These are phyloP conservation scores for Ctenodactylus gundi DNA, from an alignment of 2,113 vertebrate species.

Conservation along the genomic window DNA sequence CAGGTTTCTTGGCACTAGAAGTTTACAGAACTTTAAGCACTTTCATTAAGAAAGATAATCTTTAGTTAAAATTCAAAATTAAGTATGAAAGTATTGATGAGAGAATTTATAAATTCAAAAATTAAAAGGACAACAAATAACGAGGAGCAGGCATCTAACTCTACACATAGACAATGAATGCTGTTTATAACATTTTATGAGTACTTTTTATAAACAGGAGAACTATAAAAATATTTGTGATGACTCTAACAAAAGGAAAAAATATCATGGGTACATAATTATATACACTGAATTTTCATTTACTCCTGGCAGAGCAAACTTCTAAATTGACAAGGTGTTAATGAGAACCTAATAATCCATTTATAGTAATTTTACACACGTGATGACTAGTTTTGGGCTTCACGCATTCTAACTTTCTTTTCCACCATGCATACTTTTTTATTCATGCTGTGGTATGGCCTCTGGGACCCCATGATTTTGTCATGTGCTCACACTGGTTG, in stretches of 20 bases:
- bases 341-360: neutral
- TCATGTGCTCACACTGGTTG: neutral
- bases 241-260: neutral
- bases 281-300: neutral
- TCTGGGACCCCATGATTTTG: neutral
- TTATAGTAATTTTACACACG: neutral
- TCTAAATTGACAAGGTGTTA: slow-evolving; percentile 2
- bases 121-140: no score
- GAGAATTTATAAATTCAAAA: no score
- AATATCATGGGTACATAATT: neutral
- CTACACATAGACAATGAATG: neutral
- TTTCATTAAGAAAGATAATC: neutral
- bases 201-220: neutral
- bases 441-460: neutral
- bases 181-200: neutral
- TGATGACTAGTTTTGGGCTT: neutral
- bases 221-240: neutral
- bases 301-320: neutral
- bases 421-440: neutral
- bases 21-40: neutral
- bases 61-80: neutral
- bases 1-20: neutral
- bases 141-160: no score
- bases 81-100: no score
- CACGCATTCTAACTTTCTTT: neutral